phyloP scores from a whole-genome alignment of 2,113 vertebrate genomes.

The Nycticryphes semicollaris region DNA sequence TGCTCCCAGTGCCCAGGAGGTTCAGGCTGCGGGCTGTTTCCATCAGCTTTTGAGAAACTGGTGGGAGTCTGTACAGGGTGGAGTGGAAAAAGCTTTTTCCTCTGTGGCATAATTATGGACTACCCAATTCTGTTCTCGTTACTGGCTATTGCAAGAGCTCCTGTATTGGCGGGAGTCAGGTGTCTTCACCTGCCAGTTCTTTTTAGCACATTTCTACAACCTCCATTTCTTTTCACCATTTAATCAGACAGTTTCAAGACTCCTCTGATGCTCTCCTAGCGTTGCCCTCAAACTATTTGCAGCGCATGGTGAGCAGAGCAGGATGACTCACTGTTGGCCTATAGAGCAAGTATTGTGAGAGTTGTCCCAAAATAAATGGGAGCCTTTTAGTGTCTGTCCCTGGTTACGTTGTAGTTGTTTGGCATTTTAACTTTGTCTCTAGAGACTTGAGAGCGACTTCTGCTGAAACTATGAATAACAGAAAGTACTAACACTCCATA shows the following conservation, averaged over 20 bases:
- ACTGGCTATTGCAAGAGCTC: background rate
- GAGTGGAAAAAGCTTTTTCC: background rate
- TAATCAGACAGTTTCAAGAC: background rate
- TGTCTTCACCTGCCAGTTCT: background rate
- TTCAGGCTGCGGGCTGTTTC: background rate
- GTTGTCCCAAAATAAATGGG: constrained; percentile 21
- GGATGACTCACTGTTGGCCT: background rate
- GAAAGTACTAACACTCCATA: background rate
- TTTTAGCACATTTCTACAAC: background rate
- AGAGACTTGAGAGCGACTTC: background rate
- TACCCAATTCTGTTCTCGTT: background rate
- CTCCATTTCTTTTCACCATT: background rate
- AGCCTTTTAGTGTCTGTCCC: background rate
- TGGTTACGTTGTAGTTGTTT: background rate
- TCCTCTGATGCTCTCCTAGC: background rate
- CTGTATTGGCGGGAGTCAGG: background rate
- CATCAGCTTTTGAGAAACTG: background rate
- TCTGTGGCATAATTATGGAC: background rate
- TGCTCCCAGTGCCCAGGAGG: fast-evolving
- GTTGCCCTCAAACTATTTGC: background rate
- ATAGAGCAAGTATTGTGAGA: background rate
- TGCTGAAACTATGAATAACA: background rate
- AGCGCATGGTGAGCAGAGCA: background rate
- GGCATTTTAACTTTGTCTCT: constrained; percentile 19
- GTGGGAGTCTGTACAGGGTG: background rate